phyloP scores from a whole-genome alignment of 2,113 vertebrate genomes.

The Limnothrissa miodon region DNA sequence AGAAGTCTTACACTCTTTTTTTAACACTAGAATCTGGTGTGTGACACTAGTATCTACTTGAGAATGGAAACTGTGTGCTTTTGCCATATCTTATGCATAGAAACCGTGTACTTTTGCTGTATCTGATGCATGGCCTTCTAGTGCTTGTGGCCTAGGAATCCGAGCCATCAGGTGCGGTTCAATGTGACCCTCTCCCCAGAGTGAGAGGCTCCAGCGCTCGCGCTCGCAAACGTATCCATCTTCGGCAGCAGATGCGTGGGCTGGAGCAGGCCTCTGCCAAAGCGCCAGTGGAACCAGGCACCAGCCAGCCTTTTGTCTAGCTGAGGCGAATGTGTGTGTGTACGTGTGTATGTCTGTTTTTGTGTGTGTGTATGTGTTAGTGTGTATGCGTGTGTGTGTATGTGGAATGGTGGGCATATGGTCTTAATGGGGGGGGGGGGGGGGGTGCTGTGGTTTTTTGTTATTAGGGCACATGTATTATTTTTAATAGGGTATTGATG shows the following conservation, averaged over 20 bases:
- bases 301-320: slow-evolving; percentile 38
- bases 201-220: slow-evolving; percentile 16
- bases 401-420: neutral
- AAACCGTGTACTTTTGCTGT: no score
- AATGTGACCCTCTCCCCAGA: slow-evolving; percentile 55
- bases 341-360: neutral
- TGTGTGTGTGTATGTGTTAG: neutral
- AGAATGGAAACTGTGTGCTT: no score
- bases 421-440: no score
- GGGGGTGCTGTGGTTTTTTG: no score
- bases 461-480: no score
- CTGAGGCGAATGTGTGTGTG: neutral
- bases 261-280: slow-evolving; percentile 49
- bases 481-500: no score
- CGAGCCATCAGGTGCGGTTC: slow-evolving; percentile 49
- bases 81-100: no score
- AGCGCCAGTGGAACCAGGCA: slow-evolving; percentile 48
- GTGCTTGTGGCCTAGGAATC: neutral
- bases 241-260: slow-evolving; percentile 50
- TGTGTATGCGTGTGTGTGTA: neutral
- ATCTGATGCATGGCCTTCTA: no score
- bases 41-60: no score
- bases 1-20: no score
- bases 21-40: no score
- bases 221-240: slow-evolving; percentile 46